phyloP scores from a whole-genome alignment of 2,113 vertebrate species.

The Pterocles gutturalis region DNA sequence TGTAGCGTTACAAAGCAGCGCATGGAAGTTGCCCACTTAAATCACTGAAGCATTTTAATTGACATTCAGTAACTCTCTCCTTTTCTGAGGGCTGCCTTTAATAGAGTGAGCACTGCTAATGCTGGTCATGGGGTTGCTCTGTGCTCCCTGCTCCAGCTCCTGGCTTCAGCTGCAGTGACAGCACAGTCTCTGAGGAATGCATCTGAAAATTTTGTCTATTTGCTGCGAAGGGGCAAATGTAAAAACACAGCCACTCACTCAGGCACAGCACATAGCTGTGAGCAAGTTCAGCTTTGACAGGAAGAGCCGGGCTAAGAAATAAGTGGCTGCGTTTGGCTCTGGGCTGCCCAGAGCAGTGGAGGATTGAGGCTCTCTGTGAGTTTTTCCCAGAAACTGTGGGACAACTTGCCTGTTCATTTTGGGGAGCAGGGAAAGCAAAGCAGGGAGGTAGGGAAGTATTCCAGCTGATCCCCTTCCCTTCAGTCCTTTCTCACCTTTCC shows the following conservation, averaged over 20 bases:
- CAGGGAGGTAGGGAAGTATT: background rate
- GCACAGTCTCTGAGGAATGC: background rate
- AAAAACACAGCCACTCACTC: background rate
- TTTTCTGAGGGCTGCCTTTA: background rate
- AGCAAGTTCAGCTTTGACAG: background rate
- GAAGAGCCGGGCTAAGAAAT: background rate
- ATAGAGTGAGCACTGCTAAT: background rate
- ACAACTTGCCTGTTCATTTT: background rate
- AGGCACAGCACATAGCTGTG: background rate
- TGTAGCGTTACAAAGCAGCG: background rate
- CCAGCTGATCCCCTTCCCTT: background rate
- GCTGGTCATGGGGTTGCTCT: background rate
- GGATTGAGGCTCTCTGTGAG: background rate
- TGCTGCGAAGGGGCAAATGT: accelerated
- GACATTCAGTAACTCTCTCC: constrained; percentile 13
- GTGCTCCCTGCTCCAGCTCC: background rate
- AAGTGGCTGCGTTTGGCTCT: accelerated
- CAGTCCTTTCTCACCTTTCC: background rate
- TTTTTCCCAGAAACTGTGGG: background rate
- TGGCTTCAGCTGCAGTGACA: background rate
- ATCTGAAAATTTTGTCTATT: background rate
- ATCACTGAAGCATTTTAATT: constrained; percentile 62
- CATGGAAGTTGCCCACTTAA: background rate
- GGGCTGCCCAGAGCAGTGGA: background rate
- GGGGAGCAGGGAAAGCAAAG: background rate